Percentiles rank a stretch among this genome's conserved stretches.
Evolutionary conservation across 1,140 invertebrate genomes (phyloP).

Genomic region (Muscidifurax raptorellus): DNA sequence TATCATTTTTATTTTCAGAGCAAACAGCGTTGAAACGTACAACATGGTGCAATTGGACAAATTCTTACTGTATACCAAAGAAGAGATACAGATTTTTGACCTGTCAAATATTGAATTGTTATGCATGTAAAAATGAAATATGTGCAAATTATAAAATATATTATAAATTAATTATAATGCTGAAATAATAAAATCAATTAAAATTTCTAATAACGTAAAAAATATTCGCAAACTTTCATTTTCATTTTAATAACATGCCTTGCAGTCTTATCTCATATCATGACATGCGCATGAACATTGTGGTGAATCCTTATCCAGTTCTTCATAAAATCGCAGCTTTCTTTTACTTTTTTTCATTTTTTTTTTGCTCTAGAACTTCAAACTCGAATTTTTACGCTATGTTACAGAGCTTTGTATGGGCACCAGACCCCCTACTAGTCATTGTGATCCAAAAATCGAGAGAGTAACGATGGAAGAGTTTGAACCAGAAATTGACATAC

Average conservation of each 20-base stretch:
- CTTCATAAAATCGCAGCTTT: neutral
- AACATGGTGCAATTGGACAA: neutral
- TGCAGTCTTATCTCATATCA: neutral
- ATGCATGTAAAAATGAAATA: too few species aligned
- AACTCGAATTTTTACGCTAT: neutral
- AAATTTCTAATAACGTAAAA: too few species aligned
- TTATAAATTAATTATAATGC: neutral
- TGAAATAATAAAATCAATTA: neutral
- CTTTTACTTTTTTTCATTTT: neutral
- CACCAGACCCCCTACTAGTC: neutral
- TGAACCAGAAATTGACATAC: neutral
- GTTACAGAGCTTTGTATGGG: neutral
- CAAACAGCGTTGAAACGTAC: too few species aligned
- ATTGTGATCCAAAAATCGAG: neutral
- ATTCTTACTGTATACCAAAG: neutral
- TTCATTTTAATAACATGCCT: neutral
- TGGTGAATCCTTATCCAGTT: neutral
- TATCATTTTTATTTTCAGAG: neutral
- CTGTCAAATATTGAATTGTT: neutral
- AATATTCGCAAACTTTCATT: too few species aligned
- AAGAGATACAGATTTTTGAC: neutral
- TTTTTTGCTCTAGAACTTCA: neutral
- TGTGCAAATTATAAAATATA: neutral
- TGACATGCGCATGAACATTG: neutral
- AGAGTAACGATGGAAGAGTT: neutral